Base-by-base conservation (phyloP, 1,140 invertebrate genomes). In the Diabrotica undecimpunctata region DNA sequence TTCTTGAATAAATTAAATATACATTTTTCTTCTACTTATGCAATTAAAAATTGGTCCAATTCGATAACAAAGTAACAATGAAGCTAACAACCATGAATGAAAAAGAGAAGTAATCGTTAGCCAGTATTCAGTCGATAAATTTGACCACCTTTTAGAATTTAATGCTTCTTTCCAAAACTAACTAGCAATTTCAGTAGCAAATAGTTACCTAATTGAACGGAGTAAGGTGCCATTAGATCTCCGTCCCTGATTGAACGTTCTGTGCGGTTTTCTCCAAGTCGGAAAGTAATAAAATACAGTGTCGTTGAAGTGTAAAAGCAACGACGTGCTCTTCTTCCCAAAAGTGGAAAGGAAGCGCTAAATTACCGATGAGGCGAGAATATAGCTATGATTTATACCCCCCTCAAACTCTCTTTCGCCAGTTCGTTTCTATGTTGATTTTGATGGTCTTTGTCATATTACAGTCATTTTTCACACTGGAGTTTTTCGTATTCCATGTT, bases 241-340 rank as follows among this genome's bases (percentile, higher is more conserved):
- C 53, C 12, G 25, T 12, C n/a, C 53, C 53, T 35, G 25, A 35
- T 54, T 12, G 12, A 54, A 9, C n/a, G 61, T 41, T 62, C 52
- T 11, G 46, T 62, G 61, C 36, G 61, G 61, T 62, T 54, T 62
- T 37, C 59, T 14, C n/a, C n/a, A 53, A 53, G 55, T 51, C 54
- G 46, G 62, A 69, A 72, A 67, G 67, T 66, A 72, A 72, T 72
- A 72, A 72, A 70, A 67, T 66, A 72, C 70, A 72, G 68, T 70
- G 70, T 72, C 66, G 64, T 68, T 72, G 68, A 72, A 72, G 70
- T 70, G 70, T 70, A 58, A 72, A 72, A 66, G 62, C 60, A 62
- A 62, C 64, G 70, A 70, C 65, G 70, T 66, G 61, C 68, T 68
- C 68, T 72, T 68, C 64, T 72, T 67, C 60, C 68, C 67, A 64